phyloP scores from a whole-genome alignment of 2,888 invertebrate species.

The Nezara viridula region DNA sequence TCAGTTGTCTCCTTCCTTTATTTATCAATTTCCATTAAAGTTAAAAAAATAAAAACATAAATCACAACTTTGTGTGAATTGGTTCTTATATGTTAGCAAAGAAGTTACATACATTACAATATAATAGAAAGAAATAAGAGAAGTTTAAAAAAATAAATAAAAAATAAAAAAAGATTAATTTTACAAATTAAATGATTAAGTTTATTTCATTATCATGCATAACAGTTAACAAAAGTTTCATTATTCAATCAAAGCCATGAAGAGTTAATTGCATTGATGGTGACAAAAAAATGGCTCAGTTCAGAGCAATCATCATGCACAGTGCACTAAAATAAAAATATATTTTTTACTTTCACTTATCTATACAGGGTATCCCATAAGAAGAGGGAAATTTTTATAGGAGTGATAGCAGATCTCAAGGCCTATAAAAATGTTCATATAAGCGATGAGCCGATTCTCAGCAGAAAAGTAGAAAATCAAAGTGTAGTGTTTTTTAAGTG shows the following conservation, averaged over 20 bases:
- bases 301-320: not conserved
- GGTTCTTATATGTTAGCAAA: not conserved
- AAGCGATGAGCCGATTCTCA: too few species aligned
- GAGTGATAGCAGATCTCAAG: too few species aligned
- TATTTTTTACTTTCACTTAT: too few species aligned
- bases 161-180: not conserved
- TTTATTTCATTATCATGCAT: slow-evolving; percentile 14
- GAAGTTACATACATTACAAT: not conserved
- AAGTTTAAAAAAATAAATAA: not conserved
- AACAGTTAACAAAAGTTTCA: not conserved
- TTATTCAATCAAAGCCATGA: not conserved
- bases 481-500: too few species aligned
- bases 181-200: not conserved
- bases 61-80: not conserved
- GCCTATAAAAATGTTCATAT: too few species aligned
- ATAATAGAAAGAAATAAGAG: not conserved
- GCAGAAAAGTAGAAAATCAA: too few species aligned
- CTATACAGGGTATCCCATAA: too few species aligned
- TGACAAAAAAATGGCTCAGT: not conserved
- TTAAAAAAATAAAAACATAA: not conserved
- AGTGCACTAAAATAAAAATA: not conserved
- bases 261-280: not conserved
- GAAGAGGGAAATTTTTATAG: too few species aligned
- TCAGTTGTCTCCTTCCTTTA: not conserved
- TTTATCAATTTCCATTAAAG: too few species aligned